Conservation (phyloP, 2,797 vertebrate genomes). For the Sebastes taczanowskii region DNA sequence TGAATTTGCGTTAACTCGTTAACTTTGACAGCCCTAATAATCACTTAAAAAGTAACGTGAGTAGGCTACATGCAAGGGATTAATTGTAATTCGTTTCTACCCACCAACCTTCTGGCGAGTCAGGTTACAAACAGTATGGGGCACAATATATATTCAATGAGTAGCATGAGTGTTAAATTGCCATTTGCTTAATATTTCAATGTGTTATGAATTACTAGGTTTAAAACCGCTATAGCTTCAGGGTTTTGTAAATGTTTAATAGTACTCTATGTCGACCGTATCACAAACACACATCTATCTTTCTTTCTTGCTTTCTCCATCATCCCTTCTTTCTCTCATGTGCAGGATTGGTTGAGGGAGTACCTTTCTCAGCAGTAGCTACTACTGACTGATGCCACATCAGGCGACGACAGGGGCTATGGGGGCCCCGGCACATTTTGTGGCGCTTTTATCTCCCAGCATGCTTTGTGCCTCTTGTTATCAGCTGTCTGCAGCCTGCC, state of each 20-base stretch:
- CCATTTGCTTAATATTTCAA: background rate
- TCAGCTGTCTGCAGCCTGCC: constrained; percentile 75
- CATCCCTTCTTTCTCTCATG: background rate
- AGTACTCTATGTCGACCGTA: background rate
- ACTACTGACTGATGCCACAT: constrained; percentile 66
- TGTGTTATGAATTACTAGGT: background rate
- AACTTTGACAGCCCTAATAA: too few relatives aligned
- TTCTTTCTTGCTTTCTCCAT: background rate
- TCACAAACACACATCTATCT: background rate
- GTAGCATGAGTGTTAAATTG: background rate
- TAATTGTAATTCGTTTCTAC: too few relatives aligned
- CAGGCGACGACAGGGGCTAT: constrained; percentile 42
- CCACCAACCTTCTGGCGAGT: background rate
- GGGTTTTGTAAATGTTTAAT: background rate
- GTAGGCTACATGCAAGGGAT: too few relatives aligned
- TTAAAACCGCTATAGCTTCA: background rate
- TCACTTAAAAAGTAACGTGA: too few relatives aligned
- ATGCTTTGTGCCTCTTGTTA: constrained; percentile 76
- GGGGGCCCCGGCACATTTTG: constrained; percentile 56
- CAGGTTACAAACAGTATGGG: background rate
- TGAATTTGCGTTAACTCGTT: too few relatives aligned
- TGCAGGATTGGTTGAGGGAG: constrained; percentile 21
- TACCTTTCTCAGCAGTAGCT: constrained; percentile 20
- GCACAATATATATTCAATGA: background rate
- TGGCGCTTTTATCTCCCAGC: constrained; percentile 71